Evolutionary conservation across 2,797 vertebrate genomes (phyloP).

Genomic region (Cryptoprocta ferox): DNA sequence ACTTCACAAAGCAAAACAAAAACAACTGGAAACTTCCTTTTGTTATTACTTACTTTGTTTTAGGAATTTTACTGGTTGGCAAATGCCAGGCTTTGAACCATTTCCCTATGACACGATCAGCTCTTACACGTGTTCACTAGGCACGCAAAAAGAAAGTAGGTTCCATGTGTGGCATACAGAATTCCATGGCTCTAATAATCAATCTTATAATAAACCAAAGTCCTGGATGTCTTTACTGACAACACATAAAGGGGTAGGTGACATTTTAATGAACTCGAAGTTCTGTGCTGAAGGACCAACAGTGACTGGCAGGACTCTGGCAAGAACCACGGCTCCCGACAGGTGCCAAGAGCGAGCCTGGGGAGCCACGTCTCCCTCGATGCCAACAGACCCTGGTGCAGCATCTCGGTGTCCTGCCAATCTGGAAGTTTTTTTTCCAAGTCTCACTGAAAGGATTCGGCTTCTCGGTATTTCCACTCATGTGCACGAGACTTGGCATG

Average conservation of each 20-base stretch:
- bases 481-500: background rate
- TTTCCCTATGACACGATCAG: background rate
- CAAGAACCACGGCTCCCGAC: background rate
- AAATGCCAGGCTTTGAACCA: background rate
- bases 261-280: background rate
- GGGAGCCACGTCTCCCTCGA: background rate
- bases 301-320: background rate
- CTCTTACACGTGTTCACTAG: background rate
- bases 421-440: background rate
- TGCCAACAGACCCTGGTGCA: background rate
- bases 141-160: background rate
- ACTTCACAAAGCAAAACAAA: conserved; percentile 10
- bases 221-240: background rate
- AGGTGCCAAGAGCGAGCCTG: background rate
- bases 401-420: background rate
- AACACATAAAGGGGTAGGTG: background rate
- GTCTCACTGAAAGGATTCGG: background rate
- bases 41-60: background rate
- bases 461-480: background rate
- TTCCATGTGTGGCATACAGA: background rate
- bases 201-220: background rate
- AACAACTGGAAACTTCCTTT: background rate
- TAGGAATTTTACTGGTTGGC: background rate
- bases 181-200: background rate
- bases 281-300: background rate